Base-by-base conservation (phyloP, 2,888 invertebrate species). In the Adela reaumurella region DNA sequence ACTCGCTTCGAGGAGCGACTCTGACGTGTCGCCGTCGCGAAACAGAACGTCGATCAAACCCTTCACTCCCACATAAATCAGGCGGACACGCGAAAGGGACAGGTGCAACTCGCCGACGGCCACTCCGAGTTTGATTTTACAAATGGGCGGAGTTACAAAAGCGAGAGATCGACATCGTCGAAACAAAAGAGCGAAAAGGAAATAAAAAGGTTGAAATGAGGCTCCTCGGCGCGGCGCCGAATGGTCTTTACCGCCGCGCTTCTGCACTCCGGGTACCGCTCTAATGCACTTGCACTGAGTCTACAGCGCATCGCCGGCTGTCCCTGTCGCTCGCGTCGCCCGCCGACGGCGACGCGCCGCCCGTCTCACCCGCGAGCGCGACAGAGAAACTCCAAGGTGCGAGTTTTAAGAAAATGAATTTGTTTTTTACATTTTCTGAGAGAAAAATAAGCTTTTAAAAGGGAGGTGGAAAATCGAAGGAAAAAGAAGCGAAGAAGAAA, bases 61-160 rank as follows among this genome's bases (percentile, higher is more conserved):
- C 71, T 66, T 78, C 78, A 65, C 78, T 74, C 78, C 67, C 77
- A 76, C 77, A 77, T 77, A 76, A 77, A 77, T 78, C 78, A 76
- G 71, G 61, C 66, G 69, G 66, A 65, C 49, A 46, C 63, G 64
- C 63, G 78, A 78, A 69, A 70, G 74, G 73, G 78, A 78, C 77
- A 76, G 77, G 74, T 73, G 76, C 70, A 66, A 65, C 68, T 44
- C 24, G 48, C 46, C 43, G 71, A 64, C 70, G 68, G 63, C 46
- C 62, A 63, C 67, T 65, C 65, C 63, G 72, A 73, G 69, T 70
- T 48, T 74, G 76, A 76, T 74, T 72, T 76, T 74, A 76, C 74
- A 74, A 74, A 74, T 77, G 78, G 78, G 78, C 76, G 77, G 77
- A 70, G 77, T 43, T 72, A 60, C 65, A 55, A 66, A 35, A 68